phyloP scores from a whole-genome alignment of 2,888 invertebrate species.

The Hetaerina titia region DNA sequence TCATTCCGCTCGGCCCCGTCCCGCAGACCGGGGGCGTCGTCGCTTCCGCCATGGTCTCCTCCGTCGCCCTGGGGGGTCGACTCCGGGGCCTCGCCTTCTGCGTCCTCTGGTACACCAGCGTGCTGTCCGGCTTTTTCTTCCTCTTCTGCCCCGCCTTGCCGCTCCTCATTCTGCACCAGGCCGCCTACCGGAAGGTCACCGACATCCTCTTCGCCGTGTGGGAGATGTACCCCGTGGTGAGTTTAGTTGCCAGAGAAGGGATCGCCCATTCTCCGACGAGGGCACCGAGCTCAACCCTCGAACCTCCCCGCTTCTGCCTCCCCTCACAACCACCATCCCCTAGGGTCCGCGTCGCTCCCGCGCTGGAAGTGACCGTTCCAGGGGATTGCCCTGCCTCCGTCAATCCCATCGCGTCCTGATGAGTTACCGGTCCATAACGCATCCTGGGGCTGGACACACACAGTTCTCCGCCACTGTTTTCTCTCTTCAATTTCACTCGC shows the following conservation, averaged over 20 bases:
- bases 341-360: too few relatives aligned
- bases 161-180: constrained; percentile 84
- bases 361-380: neutral
- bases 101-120: constrained; percentile 79
- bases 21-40: neutral
- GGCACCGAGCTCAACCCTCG: neutral
- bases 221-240: constrained; percentile 91
- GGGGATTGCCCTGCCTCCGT: neutral
- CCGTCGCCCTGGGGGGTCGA: constrained; percentile 74
- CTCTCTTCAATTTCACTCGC: neutral
- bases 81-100: constrained; percentile 77
- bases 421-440: neutral
- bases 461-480: neutral
- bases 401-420: neutral
- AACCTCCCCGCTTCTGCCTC: neutral
- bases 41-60: neutral
- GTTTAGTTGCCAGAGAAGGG: constrained; percentile 73
- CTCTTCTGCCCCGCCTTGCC: constrained; percentile 85
- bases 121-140: constrained; percentile 79
- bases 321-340: neutral
- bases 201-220: constrained; percentile 88
- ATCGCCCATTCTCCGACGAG: neutral
- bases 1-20: constrained; percentile 10
- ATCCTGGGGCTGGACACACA: neutral
- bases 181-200: constrained; percentile 83